Evolutionary conservation across 2,888 invertebrate genomes (phyloP), one percentile per base, ranked within the genome.

Genomic region (Cylloceria caligata): DNA sequence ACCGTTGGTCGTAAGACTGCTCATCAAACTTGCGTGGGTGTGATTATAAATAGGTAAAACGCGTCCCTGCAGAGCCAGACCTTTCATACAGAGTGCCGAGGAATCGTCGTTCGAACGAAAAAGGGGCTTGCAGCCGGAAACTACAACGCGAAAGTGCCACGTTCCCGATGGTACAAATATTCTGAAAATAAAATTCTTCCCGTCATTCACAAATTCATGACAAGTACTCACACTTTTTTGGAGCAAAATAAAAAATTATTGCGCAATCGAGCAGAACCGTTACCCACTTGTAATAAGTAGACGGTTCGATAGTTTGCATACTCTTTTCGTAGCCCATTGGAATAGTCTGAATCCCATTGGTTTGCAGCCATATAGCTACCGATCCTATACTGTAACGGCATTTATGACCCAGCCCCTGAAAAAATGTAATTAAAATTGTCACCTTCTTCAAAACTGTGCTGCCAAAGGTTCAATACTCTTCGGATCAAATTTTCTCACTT

Each of bases 341-440:
- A 84, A 94, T 91, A 76, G 91, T 92, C 69, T 91, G 88, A 65
- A 94, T 91, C 30, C 90, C 91, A 65, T 90, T 89, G 5, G 90
- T 90, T 86, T 92, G 93, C 30, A 90, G 91, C 94, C 94, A 94
- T 73, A 93, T 85, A n/a, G 93, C 93, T 47, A 94, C 91, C 3
- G 94, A 93, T 36, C 93, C 94, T 78, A 94, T 88, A 82, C 93
- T 93, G 84, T 94, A 94, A 71, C 90, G 93, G 80, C 94, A 94
- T 86, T 93, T 93, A 84, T 93, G 93, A 5, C 93, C 93, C 49
- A 94, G 89, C 0, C 94, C 94, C 93, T 94, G 11, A 5, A 36
- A 55, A 60, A 52, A 49, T 5, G 71, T 5, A 87, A 80, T 55
- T 68, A 49, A 60, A 9, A 21, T 42, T 30, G 11, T 19, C 36